Evolutionary conservation across 2,797 vertebrate genomes (phyloP).

Genomic region (Paguma larvata): DNA sequence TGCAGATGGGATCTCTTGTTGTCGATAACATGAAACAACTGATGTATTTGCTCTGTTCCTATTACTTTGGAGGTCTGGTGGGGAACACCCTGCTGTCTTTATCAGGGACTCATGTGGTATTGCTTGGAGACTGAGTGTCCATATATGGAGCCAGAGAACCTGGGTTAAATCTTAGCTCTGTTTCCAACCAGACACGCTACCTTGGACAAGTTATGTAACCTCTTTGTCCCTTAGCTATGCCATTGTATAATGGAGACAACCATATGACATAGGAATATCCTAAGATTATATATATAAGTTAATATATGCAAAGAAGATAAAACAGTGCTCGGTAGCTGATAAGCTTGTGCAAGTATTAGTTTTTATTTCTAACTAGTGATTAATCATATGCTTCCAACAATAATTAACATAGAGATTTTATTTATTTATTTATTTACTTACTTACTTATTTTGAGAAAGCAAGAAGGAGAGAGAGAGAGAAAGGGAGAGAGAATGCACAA

Average conservation of each 20-base stretch:
- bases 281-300: neutral
- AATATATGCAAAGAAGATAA: neutral
- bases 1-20: neutral
- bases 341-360: neutral
- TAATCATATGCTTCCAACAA: neutral
- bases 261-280: neutral
- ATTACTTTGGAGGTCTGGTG: neutral
- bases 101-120: neutral
- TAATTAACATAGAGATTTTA: neutral
- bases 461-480: too few relatives aligned
- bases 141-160: neutral
- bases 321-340: neutral
- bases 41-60: neutral
- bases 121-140: neutral
- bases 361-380: neutral
- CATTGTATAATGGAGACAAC: neutral
- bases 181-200: neutral
- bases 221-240: neutral
- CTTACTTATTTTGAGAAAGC: too few relatives aligned
- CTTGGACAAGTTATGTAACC: neutral
- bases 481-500: too few relatives aligned
- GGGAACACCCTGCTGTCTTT: neutral
- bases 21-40: neutral
- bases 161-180: neutral
- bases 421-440: too few relatives aligned